Conservation (phyloP, 1,140 invertebrate genomes). For the Euwallacea similis region DNA sequence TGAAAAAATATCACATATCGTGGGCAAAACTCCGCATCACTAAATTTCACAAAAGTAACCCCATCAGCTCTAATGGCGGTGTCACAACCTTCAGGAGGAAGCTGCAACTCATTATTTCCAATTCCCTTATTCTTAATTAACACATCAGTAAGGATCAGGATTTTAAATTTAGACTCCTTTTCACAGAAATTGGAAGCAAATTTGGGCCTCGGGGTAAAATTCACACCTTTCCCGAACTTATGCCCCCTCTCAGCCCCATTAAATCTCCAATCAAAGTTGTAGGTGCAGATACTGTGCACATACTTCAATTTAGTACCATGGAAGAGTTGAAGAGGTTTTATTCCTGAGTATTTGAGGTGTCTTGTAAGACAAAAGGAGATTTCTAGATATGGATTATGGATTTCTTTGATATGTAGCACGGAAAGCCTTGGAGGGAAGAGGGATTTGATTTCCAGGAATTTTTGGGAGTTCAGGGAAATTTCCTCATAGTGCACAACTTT, state of each 20-base stretch:
- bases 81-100: constrained; percentile 42
- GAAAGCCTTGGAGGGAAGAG: constrained; percentile 7
- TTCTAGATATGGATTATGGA: constrained; percentile 24
- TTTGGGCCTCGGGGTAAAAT: constrained; percentile 44
- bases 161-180: constrained; percentile 21
- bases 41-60: constrained; percentile 47
- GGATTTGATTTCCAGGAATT: constrained; percentile 16
- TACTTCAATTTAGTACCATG: constrained; percentile 46
- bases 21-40: constrained; percentile 50
- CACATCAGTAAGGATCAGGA: constrained; percentile 44
- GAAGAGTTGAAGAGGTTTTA: constrained; percentile 41
- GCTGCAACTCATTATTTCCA: constrained; percentile 22
- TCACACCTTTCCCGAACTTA: constrained; percentile 48
- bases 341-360: constrained; percentile 10
- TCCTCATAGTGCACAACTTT: neutral
- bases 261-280: constrained; percentile 50
- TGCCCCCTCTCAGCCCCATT: constrained; percentile 41
- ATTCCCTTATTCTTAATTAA: constrained; percentile 20
- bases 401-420: constrained; percentile 14
- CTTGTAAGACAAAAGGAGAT: constrained; percentile 11
- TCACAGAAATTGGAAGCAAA: constrained; percentile 49
- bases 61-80: constrained; percentile 39
- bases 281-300: constrained; percentile 39
- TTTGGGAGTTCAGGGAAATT: neutral
- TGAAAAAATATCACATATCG: constrained; percentile 43